Conservation (phyloP, 2,113 vertebrate genomes). For the Nothocercus julius region DNA sequence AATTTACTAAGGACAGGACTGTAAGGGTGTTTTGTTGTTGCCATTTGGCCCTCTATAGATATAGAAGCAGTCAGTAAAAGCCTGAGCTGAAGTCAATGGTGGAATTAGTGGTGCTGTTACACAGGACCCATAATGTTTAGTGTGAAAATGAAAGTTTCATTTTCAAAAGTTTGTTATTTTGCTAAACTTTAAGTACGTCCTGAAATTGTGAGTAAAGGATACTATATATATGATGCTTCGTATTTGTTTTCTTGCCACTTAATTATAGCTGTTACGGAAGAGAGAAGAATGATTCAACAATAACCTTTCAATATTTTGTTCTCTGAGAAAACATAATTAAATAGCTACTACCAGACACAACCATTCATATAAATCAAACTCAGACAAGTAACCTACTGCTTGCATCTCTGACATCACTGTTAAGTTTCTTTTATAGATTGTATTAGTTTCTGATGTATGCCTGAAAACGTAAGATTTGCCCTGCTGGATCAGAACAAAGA, state of each 20-base stretch:
- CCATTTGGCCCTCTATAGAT: too few relatives aligned
- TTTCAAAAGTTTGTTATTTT: background rate
- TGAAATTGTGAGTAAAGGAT: background rate
- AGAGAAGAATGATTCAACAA: background rate
- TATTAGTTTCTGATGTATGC: background rate
- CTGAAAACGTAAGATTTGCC: background rate
- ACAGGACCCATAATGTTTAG: background rate
- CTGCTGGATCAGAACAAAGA: background rate
- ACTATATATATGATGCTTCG: background rate
- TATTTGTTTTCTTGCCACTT: background rate
- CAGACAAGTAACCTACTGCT: background rate
- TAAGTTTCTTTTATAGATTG: background rate
- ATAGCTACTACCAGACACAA: background rate
- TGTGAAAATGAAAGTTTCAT: background rate
- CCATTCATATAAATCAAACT: background rate
- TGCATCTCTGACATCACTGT: background rate
- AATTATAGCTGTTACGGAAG: background rate
- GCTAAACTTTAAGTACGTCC: background rate
- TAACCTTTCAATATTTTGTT: background rate
- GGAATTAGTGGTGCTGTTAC: background rate
- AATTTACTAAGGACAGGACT: background rate
- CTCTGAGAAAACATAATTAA: background rate
- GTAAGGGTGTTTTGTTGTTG: background rate
- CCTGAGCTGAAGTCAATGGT: background rate
- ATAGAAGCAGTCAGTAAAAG: background rate